Evolutionary conservation across 2,888 invertebrate species (phyloP).

Genomic region (Polydrusus pterygomalis): DNA sequence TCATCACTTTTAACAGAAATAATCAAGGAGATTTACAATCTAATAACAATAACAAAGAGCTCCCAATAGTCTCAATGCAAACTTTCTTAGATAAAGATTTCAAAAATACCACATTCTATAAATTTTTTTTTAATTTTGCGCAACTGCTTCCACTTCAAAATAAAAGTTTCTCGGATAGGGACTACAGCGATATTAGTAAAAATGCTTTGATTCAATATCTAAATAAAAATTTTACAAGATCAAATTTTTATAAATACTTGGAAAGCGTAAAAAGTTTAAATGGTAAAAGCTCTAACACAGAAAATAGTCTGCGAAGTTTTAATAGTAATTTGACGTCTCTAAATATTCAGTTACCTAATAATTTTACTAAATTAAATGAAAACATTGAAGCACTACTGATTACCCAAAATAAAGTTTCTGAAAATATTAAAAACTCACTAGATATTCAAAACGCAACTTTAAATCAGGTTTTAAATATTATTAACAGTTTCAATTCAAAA

Average conservation of each 20-base stretch:
- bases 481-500: no score
- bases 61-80: neutral
- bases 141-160: neutral
- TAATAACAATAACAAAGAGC: neutral
- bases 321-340: no score
- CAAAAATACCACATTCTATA: neutral
- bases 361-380: no score
- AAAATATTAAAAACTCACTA: no score
- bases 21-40: neutral
- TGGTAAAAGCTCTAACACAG: neutral
- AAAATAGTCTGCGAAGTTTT: no score
- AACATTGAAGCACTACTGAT: no score
- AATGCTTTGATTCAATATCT: neutral
- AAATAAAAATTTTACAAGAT: neutral
- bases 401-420: no score
- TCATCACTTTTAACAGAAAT: neutral
- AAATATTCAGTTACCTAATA: no score
- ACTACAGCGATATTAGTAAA: neutral
- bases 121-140: neutral
- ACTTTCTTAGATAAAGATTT: neutral
- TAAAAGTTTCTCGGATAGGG: neutral
- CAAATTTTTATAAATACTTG: slow-evolving; percentile 5
- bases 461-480: no score
- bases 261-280: neutral
- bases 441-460: no score